A percentile compares a stretch with the other conserved stretches of the same genome.
Evolutionary conservation across 2,113 vertebrate species (phyloP).

Genomic region (Alligator sinensis): DNA sequence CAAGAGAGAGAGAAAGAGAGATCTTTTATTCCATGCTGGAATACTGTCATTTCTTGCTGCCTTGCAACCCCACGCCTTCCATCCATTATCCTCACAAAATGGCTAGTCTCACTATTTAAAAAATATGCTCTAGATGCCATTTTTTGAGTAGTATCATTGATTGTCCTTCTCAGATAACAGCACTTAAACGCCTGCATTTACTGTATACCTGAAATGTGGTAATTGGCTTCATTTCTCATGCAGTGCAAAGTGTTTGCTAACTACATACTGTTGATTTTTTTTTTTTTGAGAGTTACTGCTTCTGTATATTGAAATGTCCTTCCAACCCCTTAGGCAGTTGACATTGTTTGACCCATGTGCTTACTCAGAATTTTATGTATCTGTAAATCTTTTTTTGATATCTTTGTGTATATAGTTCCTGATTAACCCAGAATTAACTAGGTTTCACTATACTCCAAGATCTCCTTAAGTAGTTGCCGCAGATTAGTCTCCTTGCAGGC

Average conservation of each 20-base stretch:
- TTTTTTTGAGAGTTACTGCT: background rate
- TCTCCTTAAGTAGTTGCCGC: fast-evolving
- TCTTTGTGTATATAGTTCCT: too few species aligned
- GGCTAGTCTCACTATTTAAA: background rate
- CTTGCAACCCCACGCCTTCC: background rate
- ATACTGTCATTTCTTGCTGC: background rate
- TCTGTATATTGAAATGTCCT: background rate
- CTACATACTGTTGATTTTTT: background rate
- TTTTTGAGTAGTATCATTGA: background rate
- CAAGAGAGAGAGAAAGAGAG: background rate
- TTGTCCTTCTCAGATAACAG: background rate
- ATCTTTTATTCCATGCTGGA: background rate
- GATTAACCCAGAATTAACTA: too few species aligned
- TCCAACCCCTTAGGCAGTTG: background rate
- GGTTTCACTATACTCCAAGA: too few species aligned
- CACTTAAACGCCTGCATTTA: background rate
- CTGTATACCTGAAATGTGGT: background rate
- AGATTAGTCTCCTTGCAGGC: background rate
- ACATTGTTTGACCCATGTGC: background rate
- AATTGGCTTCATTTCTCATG: background rate
- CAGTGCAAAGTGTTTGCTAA: background rate
- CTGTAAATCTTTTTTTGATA: too few species aligned
- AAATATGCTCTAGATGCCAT: background rate
- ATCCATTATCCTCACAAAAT: background rate
- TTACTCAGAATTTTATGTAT: background rate